Base-by-base conservation (phyloP, 92 coral and sea anemone genomes). In the Anthopleura xanthogrammica region DNA sequence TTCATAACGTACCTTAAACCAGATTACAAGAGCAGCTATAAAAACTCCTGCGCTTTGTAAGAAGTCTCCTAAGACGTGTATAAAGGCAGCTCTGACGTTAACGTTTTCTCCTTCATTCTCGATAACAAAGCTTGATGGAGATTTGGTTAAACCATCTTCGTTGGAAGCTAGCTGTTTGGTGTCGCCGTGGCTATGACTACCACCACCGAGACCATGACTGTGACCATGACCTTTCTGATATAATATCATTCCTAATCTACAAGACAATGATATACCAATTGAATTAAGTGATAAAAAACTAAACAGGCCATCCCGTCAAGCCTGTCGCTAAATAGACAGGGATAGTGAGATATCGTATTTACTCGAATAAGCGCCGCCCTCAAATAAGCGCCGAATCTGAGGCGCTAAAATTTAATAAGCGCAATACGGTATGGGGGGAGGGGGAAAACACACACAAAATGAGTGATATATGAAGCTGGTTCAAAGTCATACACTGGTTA, bases 21-120 rank as follows among this genome's bases (percentile, higher is more conserved):
- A 90, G 64, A 95, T 95, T 41, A 95, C 86, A 40, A 96, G 80
- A 7, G 98, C 98, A 36, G 99, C 99, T 43, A 94, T 70, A 78
- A 96, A 95, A 48, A 96, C 99, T 2, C 99, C 99, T 24, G 89
- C 72, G 52, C 99, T 96, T 85, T 96, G 99, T 36, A 94, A 90
- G 64, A 96, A 95, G 87, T 96, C 99, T 5, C 99, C 99, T 73
- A 96, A 57, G 42, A 96, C 98, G 86, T 96, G 99, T 58, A 96
- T 90, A 77, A 96, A 96, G 5, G 99, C 99, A 7, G 99, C 99
- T 9, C 98, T 88, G 0, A 96, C 99, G 66, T 94, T 96, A 0
- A 96, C 99, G 48, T 96, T 96, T 77, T 96, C 95, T 46, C 92
- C 97, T 55, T 96, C 96, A 56, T 88, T 94, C 76, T 85, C 83